These are phyloP conservation scores for Myrmophylax atrothorax DNA, from an alignment of 2,113 vertebrate species.

Conservation along the genomic window DNA sequence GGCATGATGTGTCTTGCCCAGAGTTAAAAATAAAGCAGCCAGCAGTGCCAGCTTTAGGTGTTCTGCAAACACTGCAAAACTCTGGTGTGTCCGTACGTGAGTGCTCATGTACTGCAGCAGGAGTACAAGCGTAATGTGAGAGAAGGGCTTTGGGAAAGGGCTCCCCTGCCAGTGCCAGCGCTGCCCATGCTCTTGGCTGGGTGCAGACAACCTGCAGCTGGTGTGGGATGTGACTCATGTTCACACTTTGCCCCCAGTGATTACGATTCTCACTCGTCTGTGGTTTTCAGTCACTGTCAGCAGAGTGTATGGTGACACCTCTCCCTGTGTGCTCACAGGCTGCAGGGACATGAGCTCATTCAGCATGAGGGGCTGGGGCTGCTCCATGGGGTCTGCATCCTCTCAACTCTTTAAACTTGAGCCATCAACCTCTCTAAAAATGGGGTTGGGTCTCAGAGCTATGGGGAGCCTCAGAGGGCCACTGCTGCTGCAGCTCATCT, in stretches of 20 bases:
- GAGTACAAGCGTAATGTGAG: rapidly evolving
- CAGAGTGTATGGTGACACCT: background rate
- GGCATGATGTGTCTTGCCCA: rapidly evolving
- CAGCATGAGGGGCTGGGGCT: background rate
- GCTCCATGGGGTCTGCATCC: background rate
- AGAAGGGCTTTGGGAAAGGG: background rate
- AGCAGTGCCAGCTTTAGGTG: background rate
- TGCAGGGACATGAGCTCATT: background rate
- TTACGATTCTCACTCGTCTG: background rate
- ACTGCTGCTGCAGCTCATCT: background rate
- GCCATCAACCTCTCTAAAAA: background rate
- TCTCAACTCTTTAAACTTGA: rapidly evolving
- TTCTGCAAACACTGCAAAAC: background rate
- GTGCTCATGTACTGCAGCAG: rapidly evolving
- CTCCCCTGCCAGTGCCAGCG: background rate
- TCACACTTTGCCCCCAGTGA: background rate
- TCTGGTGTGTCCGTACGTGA: rapidly evolving
- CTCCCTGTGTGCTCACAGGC: background rate
- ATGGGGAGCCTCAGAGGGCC: background rate
- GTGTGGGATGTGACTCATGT: background rate
- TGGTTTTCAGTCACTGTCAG: background rate
- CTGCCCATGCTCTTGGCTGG: background rate
- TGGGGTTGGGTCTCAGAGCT: background rate
- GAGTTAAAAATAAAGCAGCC: background rate
- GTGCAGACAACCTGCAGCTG: background rate